Evolutionary conservation across 2,888 invertebrate genomes (phyloP).

Genomic region (Synanthedon vespiformis): DNA sequence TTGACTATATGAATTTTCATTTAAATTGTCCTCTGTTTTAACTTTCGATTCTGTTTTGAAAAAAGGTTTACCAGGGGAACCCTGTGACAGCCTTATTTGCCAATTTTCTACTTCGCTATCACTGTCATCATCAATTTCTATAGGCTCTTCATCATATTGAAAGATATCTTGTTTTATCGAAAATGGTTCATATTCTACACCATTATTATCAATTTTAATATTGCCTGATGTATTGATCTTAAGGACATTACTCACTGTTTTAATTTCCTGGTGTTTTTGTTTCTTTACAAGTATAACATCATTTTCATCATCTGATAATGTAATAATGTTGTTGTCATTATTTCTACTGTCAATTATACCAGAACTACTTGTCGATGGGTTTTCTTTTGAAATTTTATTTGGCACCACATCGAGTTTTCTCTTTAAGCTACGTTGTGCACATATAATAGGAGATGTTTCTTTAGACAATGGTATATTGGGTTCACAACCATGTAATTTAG

Average conservation of each 20-base stretch:
- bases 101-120: slow-evolving; percentile 68
- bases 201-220: slow-evolving; percentile 37
- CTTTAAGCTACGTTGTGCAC: too few relatives aligned
- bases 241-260: slow-evolving; percentile 10
- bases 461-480: not conserved
- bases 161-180: slow-evolving; percentile 51
- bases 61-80: slow-evolving; percentile 48
- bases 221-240: slow-evolving; percentile 13
- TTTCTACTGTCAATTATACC: too few relatives aligned
- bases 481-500: slow-evolving; percentile 13
- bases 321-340: too few relatives aligned
- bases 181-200: slow-evolving; percentile 44
- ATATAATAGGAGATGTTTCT: slow-evolving; percentile 13
- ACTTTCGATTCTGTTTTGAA: slow-evolving; percentile 19
- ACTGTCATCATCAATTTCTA: slow-evolving; percentile 51
- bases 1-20: slow-evolving; percentile 54
- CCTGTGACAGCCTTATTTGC: slow-evolving; percentile 65
- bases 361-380: too few relatives aligned
- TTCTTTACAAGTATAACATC: slow-evolving; percentile 17
- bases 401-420: too few relatives aligned
- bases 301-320: slow-evolving; percentile 37
- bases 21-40: slow-evolving; percentile 15
- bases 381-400: too few relatives aligned
- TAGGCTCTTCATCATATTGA: slow-evolving; percentile 45
- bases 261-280: slow-evolving; percentile 11